phyloP scores from a whole-genome alignment of 2,797 vertebrate genomes.

The Anableps anableps region DNA sequence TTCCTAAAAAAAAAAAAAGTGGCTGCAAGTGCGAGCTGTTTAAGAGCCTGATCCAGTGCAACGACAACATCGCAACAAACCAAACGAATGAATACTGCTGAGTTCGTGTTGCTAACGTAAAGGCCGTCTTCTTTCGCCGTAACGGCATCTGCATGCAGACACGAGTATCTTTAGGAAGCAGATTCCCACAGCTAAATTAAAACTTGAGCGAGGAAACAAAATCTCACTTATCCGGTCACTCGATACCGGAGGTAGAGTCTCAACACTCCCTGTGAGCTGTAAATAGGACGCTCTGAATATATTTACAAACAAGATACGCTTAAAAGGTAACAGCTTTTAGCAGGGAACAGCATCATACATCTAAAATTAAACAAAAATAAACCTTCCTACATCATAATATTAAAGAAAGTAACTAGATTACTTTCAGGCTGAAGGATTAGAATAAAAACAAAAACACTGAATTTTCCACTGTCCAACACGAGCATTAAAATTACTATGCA shows the following conservation, averaged over 20 bases:
- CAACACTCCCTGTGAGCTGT: neutral
- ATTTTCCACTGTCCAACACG: neutral
- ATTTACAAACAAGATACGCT: slow-evolving; percentile 16
- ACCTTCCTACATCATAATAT: neutral
- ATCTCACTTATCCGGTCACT: slow-evolving; percentile 21
- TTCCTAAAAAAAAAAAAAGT: neutral
- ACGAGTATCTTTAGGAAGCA: slow-evolving; percentile 28
- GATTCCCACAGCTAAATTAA: slow-evolving; percentile 20
- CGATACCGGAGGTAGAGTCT: slow-evolving; percentile 13
- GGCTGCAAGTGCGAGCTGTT: neutral
- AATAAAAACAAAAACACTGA: neutral
- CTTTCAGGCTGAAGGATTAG: neutral
- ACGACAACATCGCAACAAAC: neutral
- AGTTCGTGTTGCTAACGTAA: neutral
- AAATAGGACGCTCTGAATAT: slow-evolving; percentile 11
- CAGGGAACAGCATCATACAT: neutral
- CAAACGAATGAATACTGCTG: neutral
- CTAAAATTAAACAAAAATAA: neutral
- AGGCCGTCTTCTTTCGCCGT: neutral
- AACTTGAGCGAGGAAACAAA: slow-evolving; percentile 28
- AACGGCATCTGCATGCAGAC: neutral
- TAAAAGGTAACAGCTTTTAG: slow-evolving; percentile 17
- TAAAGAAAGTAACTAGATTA: neutral
- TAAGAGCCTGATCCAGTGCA: neutral
- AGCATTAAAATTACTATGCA: neutral